phyloP scores from a whole-genome alignment of 2,888 invertebrate genomes.

The Microctonus hyperodae region DNA sequence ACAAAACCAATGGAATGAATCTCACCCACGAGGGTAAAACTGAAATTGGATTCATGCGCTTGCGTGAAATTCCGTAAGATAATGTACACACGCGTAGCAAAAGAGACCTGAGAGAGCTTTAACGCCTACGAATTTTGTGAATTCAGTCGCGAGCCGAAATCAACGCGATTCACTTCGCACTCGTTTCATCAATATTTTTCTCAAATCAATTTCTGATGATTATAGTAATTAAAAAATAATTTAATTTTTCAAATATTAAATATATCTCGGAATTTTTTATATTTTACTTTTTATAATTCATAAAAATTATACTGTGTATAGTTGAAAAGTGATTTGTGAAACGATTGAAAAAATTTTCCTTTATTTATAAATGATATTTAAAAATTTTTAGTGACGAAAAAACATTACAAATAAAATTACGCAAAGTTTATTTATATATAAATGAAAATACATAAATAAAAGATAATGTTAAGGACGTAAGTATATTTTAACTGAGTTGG shows the following conservation, averaged over 20 bases:
- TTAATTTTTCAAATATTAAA: not conserved
- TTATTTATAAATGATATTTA: not conserved
- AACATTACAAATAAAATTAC: not conserved
- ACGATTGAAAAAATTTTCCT: not conserved
- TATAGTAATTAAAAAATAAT: not conserved
- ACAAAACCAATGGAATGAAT: not conserved
- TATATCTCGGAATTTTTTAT: not conserved
- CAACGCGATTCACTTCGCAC: conserved; percentile 38
- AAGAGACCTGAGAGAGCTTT: conserved; percentile 7
- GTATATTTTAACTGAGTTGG: too few species aligned
- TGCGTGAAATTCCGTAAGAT: conserved; percentile 23
- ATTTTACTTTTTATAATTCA: not conserved
- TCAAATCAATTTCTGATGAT: not conserved
- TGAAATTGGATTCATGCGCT: conserved; percentile 19
- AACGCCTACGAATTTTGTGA: conserved; percentile 23
- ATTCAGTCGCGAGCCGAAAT: conserved; percentile 43
- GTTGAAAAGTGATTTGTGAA: not conserved
- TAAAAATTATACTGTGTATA: not conserved
- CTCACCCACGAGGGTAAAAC: not conserved
- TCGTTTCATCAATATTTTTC: not conserved
- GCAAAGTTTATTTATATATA: not conserved
- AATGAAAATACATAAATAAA: not conserved
- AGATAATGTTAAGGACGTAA: not conserved
- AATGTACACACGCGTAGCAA: not conserved
- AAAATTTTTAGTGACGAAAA: not conserved